Evolutionary conservation across 2,888 invertebrate genomes (phyloP).

Genomic region (Philhelius pedissequus): DNA sequence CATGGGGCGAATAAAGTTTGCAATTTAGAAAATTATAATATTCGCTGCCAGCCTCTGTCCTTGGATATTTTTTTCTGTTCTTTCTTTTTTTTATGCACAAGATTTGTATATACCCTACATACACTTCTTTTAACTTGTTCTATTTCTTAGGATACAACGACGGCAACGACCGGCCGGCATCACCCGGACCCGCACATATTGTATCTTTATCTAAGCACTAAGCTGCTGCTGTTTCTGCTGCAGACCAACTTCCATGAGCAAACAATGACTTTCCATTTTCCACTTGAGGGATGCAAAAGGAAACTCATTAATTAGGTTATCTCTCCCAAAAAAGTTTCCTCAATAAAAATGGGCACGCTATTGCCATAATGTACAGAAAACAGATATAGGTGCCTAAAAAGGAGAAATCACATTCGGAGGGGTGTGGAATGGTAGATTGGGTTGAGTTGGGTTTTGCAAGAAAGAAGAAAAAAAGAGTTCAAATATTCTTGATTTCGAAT

Average conservation of each 20-base stretch:
- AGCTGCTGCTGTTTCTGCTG: background rate
- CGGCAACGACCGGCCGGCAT: background rate
- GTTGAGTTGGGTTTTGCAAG: no score
- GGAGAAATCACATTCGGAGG: background rate
- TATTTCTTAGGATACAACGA: background rate
- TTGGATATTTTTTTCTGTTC: background rate
- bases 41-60: constrained; percentile 27
- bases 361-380: background rate
- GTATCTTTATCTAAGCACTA: background rate
- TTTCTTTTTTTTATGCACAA: background rate
- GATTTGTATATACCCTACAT: background rate
- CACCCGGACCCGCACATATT: constrained; percentile 9
- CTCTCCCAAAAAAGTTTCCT: constrained; percentile 29
- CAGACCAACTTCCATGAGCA: constrained; percentile 36
- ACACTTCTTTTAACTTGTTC: no score
- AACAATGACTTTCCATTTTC: constrained; percentile 57
- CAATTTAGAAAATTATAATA: constrained; percentile 61
- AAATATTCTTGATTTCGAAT: constrained; percentile 17
- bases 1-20: constrained; percentile 48
- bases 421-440: no score
- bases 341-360: constrained; percentile 24
- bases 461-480: constrained; percentile 8
- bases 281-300: constrained; percentile 48
- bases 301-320: constrained; percentile 65
- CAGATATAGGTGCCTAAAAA: background rate